Conservation (phyloP, 2,113 vertebrate genomes). For the Notothenia coriiceps region DNA sequence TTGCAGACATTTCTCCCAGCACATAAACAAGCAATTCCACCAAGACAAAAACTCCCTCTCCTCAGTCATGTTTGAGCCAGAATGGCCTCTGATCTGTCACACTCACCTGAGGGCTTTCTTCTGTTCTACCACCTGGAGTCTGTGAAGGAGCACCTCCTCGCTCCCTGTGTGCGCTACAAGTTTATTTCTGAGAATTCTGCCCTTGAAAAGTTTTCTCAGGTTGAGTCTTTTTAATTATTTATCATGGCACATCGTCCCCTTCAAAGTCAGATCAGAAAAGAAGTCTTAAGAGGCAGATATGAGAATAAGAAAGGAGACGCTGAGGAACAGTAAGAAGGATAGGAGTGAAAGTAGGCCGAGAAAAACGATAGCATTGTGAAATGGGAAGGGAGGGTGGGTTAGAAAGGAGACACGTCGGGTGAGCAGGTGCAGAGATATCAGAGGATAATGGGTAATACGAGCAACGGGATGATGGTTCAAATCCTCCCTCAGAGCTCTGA, state of each 20-base stretch:
- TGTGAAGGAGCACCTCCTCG: conserved; percentile 21
- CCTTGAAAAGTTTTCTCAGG: conserved; percentile 52
- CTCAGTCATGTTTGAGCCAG: conserved; percentile 49
- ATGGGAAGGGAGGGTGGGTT: not conserved
- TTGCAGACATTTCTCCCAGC: conserved; percentile 17
- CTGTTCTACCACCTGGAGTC: conserved; percentile 68
- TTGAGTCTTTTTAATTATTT: conserved; percentile 26
- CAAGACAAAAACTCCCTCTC: conserved; percentile 43
- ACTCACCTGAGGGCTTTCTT: conserved; percentile 65
- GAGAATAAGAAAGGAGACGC: too few species aligned
- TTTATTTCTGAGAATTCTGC: conserved; percentile 31
- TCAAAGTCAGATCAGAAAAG: conserved; percentile 41
- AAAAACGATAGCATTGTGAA: conserved; percentile 39
- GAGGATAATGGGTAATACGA: conserved; percentile 77
- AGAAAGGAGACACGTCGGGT: conserved; percentile 30
- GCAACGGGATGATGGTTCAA: conserved; percentile 71
- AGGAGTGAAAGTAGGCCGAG: not conserved
- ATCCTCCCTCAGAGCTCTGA: conserved; percentile 72
- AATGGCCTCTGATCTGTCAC: conserved; percentile 68
- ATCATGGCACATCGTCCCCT: not conserved
- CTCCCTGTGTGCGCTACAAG: conserved; percentile 9
- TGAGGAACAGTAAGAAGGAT: not conserved
- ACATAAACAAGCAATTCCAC: conserved; percentile 37
- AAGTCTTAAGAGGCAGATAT: conserved; percentile 3
- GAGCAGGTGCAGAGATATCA: conserved; percentile 74